phyloP scores from a whole-genome alignment of 2,888 invertebrate genomes.

The Microchrysa polita region DNA sequence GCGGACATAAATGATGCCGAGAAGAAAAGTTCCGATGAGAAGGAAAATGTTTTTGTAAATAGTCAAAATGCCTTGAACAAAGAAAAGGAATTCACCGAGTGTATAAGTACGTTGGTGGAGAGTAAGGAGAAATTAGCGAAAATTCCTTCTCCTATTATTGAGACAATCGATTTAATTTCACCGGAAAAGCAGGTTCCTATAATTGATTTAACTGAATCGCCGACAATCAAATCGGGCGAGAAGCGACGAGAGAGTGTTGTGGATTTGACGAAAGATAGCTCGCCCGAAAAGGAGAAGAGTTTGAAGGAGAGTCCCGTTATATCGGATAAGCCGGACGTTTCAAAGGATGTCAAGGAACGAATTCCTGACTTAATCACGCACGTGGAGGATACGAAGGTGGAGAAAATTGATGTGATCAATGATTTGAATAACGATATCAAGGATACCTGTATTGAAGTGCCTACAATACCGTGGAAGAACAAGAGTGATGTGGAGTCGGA shows the following conservation, averaged over 20 bases:
- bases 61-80: conserved; percentile 63
- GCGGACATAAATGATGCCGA: conserved; percentile 27
- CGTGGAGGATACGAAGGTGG: conserved; percentile 54
- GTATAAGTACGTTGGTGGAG: conserved; percentile 60
- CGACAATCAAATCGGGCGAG: conserved; percentile 53
- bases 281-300: conserved; percentile 35
- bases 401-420: background rate
- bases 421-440: conserved; percentile 62
- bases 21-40: conserved; percentile 54
- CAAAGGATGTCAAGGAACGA: conserved; percentile 59
- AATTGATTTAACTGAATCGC: conserved; percentile 59
- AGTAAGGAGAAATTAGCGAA: conserved; percentile 53
- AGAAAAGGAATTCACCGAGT: conserved; percentile 61
- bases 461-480: conserved; percentile 64
- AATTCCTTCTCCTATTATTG: conserved; percentile 57
- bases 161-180: conserved; percentile 62
- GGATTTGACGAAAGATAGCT: conserved; percentile 45
- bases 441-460: conserved; percentile 73
- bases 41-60: conserved; percentile 63
- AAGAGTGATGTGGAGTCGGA: conserved; percentile 70
- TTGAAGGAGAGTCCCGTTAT: background rate
- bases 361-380: conserved; percentile 63
- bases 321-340: conserved; percentile 58
- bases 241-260: conserved; percentile 49
- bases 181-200: conserved; percentile 59